Evolutionary conservation across 2,797 vertebrate species (phyloP).

Genomic region (Nasua narica): DNA sequence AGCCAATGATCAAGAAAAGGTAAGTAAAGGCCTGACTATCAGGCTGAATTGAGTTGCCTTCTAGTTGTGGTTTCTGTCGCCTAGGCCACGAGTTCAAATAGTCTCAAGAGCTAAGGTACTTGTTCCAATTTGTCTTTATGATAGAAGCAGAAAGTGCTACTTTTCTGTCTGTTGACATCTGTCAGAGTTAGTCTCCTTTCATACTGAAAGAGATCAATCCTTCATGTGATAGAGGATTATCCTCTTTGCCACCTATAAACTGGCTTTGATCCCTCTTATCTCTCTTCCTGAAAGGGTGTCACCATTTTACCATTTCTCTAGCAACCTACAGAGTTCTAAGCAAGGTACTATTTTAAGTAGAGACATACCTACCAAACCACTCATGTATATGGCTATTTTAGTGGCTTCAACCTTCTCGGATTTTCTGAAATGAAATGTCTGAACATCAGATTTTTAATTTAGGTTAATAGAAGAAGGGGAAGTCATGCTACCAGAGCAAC

Average conservation of each 20-base stretch:
- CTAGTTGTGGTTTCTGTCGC: background rate
- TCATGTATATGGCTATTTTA: background rate
- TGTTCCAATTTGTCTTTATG: slow-evolving; percentile 44
- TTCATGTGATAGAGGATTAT: slow-evolving; percentile 57
- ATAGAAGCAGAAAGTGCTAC: slow-evolving; percentile 24
- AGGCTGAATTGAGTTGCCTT: background rate
- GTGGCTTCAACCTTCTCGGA: background rate
- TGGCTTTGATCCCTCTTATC: slow-evolving; percentile 60
- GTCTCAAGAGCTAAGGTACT: slow-evolving; percentile 35
- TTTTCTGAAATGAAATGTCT: slow-evolving; percentile 37
- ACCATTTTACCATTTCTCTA: slow-evolving; percentile 43
- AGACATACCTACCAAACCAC: background rate
- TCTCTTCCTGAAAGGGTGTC: slow-evolving; percentile 30
- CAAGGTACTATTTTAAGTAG: slow-evolving; percentile 30
- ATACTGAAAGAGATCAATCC: slow-evolving; percentile 57
- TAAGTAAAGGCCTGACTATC: background rate
- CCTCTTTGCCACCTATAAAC: slow-evolving; percentile 43
- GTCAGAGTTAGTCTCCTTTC: slow-evolving; percentile 51
- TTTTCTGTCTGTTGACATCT: slow-evolving; percentile 55
- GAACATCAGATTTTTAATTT: slow-evolving; percentile 22
- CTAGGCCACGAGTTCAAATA: background rate
- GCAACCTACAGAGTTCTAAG: slow-evolving; percentile 34
- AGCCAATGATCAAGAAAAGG: background rate
- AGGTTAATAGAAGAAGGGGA: background rate
- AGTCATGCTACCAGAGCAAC: background rate